Base-by-base conservation (phyloP, 2,797 vertebrate genomes). In the Enteromius paludinosus region DNA sequence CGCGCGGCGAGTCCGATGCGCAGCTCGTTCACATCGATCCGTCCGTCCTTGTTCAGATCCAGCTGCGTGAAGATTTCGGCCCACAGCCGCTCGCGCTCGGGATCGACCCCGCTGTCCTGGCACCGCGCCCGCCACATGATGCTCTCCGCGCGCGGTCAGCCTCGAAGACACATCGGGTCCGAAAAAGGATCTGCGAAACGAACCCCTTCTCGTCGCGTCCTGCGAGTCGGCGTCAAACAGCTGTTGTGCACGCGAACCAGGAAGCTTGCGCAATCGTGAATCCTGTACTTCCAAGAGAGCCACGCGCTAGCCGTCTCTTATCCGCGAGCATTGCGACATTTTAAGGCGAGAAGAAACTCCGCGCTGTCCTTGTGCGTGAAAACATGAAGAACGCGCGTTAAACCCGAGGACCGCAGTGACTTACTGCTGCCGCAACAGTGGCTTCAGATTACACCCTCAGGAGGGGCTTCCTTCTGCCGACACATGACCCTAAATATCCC, bases 21-120 rank as follows among this genome's bases (percentile, higher is more conserved):
- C 87, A 98, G 93, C 87, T 98, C 97, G n/a, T 87, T 59, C 74
- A 97, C 90, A 86, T 98, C 96, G 78, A 97, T 93, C 74, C 87
- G 93, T 80, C 97, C 97, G 85, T 97, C 96, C 91, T 95, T 95
- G 90, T 98, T 97, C 78, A 95, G 72, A 90, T 98, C 97, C 87
- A 98, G 92, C 89, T 96, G 92, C 41, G 95, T 91, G 78, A 98
- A 98, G 49, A 98, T 93, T 84, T 94, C 90, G 23, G 92, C 91
- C 94, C 95, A 97, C 20, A 83, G 93, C 86, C 92, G 91, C 87
- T 90, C 89, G 77, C 93, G 90, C 49, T 96, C 95, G 2, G 84
- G 86, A 10, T 97, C 95, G 11, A 84, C 15, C 5, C 74, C 79
- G 18, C 61, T 84, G 72, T 90, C 90, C 89, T 93, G 91, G 87